phyloP scores from a whole-genome alignment of 2,113 vertebrate genomes.

The Plecturocebus donacophilus region DNA sequence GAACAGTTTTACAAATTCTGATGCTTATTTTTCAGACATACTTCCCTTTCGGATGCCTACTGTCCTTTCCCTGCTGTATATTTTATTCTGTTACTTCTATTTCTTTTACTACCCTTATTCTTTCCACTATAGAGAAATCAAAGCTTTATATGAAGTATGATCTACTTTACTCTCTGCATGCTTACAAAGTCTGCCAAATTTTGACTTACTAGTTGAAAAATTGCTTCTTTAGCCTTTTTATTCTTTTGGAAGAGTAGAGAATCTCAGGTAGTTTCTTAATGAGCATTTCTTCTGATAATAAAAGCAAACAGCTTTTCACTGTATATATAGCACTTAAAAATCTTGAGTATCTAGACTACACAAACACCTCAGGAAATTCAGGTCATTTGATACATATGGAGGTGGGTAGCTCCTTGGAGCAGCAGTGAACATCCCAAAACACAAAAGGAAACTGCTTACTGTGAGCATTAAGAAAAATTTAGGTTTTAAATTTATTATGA shows the following conservation, averaged over 20 bases:
- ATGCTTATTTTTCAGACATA: background rate
- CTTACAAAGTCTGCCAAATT: background rate
- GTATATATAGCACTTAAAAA: background rate
- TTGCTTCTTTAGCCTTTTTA: background rate
- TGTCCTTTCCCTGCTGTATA: background rate
- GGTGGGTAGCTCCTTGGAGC: background rate
- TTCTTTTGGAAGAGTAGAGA: background rate
- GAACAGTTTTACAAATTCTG: background rate
- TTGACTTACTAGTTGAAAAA: background rate
- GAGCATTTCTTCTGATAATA: background rate
- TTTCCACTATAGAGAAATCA: background rate
- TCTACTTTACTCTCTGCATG: background rate
- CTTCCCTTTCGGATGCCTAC: background rate
- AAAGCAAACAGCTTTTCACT: background rate
- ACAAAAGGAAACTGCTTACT: constrained; percentile 35
- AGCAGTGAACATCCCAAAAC: background rate
- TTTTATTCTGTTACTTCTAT: background rate
- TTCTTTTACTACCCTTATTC: background rate
- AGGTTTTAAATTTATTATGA: background rate
- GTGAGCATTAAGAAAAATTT: background rate
- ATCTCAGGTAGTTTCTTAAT: background rate
- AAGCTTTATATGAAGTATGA: background rate
- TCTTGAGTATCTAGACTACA: background rate
- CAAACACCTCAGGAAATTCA: constrained; percentile 35
- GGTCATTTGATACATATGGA: background rate